A percentile compares a stretch with the other conserved stretches of the same genome.
Conservation (phyloP, 2,113 vertebrate genomes). For the Podilymbus podiceps region DNA sequence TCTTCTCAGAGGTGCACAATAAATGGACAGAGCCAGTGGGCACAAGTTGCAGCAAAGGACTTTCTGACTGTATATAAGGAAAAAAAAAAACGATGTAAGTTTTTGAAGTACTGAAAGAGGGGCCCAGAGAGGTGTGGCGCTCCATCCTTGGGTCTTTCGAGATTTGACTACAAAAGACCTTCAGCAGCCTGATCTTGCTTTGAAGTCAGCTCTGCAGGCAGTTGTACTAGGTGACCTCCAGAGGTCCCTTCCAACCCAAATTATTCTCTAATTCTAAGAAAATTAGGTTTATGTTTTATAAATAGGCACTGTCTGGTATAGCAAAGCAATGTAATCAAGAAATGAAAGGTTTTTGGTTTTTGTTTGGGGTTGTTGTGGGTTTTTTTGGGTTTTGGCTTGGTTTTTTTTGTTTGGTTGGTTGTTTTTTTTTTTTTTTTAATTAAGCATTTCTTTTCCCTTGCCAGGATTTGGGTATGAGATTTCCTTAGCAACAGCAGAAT, state of each 20-base stretch:
- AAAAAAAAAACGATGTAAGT: background rate
- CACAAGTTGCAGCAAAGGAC: background rate
- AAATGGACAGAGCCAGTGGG: background rate
- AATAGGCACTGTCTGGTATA: background rate
- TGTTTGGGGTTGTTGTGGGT: too few relatives aligned
- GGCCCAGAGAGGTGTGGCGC: background rate
- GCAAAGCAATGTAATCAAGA: constrained; percentile 17
- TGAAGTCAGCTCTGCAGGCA: constrained; percentile 54
- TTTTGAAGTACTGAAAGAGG: background rate
- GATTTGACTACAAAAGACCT: constrained; percentile 37
- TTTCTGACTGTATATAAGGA: background rate
- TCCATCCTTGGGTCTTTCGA: background rate
- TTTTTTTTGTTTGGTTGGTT: too few relatives aligned
- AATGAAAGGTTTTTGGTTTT: background rate
- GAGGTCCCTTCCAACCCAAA: constrained; percentile 7
- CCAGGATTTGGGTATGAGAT: background rate
- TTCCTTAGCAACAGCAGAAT: constrained; percentile 38
- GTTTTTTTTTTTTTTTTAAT: background rate
- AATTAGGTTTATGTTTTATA: constrained; percentile 37
- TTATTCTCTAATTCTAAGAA: constrained; percentile 6
- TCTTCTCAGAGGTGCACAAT: background rate
- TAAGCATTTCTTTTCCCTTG: background rate
- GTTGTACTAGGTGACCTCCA: background rate
- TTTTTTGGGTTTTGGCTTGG: too few relatives aligned
- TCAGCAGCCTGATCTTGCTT: constrained; percentile 30